A percentile compares a stretch with the other conserved stretches of the same genome.
These are phyloP conservation scores for Lepidochrysops patricia DNA, from an alignment of 2,888 invertebrate genomes.

Conservation along the genomic window DNA sequence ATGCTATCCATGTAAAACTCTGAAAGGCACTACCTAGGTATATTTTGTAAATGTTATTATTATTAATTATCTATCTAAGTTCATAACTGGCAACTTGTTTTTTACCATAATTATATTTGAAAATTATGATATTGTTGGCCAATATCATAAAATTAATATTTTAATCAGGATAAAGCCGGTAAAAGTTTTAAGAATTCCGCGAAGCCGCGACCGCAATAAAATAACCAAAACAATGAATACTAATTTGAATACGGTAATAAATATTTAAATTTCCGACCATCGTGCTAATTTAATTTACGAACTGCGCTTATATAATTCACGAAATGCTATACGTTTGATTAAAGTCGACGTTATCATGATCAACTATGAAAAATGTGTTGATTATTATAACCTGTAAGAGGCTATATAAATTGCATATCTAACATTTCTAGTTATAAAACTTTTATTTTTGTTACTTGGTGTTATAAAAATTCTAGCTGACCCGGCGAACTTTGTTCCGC, in stretches of 20 bases:
- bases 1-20: no score
- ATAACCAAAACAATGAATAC: conserved; percentile 11
- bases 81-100: background rate
- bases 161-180: background rate
- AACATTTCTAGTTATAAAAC: no score
- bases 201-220: conserved; percentile 1
- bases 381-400: background rate
- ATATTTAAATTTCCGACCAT: conserved; percentile 11
- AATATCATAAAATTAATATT: background rate
- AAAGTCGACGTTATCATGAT: background rate
- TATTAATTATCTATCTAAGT: no score
- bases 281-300: conserved; percentile 11
- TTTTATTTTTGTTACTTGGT: no score
- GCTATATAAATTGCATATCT: background rate
- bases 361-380: background rate
- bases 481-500: no score
- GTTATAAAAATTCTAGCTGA: no score
- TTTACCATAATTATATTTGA: background rate
- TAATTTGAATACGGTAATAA: conserved; percentile 12
- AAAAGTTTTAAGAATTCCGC: background rate
- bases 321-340: background rate
- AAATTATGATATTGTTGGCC: background rate
- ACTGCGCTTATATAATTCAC: conserved; percentile 3
- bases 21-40: no score
- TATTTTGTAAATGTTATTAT: no score